Conservation (phyloP, 2,113 vertebrate species). For the Synodontis membranacea region DNA sequence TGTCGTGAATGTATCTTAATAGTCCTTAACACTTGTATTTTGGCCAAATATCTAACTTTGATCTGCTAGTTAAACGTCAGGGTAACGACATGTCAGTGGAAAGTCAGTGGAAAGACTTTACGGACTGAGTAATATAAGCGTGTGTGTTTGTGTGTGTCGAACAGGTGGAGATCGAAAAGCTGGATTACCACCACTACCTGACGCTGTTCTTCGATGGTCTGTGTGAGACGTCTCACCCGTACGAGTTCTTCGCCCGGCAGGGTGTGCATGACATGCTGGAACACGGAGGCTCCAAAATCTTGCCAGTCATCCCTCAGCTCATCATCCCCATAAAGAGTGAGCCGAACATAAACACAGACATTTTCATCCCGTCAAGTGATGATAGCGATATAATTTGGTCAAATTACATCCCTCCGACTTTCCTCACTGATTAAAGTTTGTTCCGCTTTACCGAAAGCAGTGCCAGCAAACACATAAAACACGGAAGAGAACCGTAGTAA, state of each 20-base stretch:
- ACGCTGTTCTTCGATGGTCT: constrained; percentile 93
- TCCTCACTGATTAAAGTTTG: not conserved
- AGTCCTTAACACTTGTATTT: too few relatives aligned
- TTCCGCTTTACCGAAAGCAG: too few relatives aligned
- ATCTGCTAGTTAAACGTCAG: not conserved
- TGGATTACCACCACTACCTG: constrained; percentile 90
- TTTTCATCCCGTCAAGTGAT: not conserved
- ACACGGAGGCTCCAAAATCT: constrained; percentile 86
- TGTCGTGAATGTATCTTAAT: too few relatives aligned
- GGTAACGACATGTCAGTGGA: too few relatives aligned
- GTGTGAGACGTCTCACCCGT: constrained; percentile 86
- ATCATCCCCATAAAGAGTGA: constrained; percentile 93
- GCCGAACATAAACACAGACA: constrained; percentile 53
- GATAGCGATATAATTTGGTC: not conserved
- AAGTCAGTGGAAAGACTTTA: not conserved
- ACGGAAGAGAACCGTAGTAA: not conserved
- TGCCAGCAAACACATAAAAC: not conserved
- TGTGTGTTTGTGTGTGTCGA: constrained; percentile 37
- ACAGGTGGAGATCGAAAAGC: constrained; percentile 87
- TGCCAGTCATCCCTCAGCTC: constrained; percentile 89
- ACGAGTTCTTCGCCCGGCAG: constrained; percentile 90
- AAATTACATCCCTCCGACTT: not conserved
- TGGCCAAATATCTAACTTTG: too few relatives aligned
- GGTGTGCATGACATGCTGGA: constrained; percentile 93
- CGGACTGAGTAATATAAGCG: not conserved